These are phyloP conservation scores for Drosophila incognita DNA, from an alignment of 2,888 invertebrate species.

Conservation along the genomic window DNA sequence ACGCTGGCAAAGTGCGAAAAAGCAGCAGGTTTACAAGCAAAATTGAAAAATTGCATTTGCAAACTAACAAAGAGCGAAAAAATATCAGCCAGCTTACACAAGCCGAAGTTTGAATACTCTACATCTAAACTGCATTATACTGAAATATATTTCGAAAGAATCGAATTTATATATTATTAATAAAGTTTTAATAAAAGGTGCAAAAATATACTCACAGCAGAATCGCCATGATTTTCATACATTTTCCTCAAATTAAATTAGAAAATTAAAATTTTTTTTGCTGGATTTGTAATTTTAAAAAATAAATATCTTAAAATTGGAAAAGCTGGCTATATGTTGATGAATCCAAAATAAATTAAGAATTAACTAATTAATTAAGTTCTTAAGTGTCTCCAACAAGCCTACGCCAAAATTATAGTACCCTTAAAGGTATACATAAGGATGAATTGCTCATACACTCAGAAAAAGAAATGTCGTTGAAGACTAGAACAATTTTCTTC, in stretches of 20 bases:
- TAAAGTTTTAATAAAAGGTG: background rate
- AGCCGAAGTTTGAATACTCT: background rate
- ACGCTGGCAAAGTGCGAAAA: slow-evolving; percentile 55
- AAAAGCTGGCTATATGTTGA: too few species aligned
- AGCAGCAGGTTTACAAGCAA: slow-evolving; percentile 48
- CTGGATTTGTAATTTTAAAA: too few species aligned
- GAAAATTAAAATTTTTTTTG: too few species aligned
- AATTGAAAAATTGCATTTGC: slow-evolving; percentile 46
- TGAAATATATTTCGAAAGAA: background rate
- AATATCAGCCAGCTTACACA: too few species aligned
- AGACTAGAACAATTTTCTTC: background rate
- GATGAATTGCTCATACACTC: too few species aligned
- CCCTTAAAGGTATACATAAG: background rate
- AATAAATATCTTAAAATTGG: too few species aligned
- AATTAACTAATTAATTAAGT: background rate
- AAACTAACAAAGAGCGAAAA: slow-evolving; percentile 5
- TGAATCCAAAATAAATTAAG: background rate
- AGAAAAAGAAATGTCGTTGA: too few species aligned
- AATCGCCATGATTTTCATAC: too few species aligned
- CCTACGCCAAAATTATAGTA: background rate
- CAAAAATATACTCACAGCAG: too few species aligned
- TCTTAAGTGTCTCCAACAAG: background rate
- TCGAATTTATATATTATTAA: background rate
- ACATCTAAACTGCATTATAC: background rate
- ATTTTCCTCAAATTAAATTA: too few species aligned